Base-by-base conservation (phyloP, 2,797 vertebrate genomes). In the Sternarchorhynchus goeldii region DNA sequence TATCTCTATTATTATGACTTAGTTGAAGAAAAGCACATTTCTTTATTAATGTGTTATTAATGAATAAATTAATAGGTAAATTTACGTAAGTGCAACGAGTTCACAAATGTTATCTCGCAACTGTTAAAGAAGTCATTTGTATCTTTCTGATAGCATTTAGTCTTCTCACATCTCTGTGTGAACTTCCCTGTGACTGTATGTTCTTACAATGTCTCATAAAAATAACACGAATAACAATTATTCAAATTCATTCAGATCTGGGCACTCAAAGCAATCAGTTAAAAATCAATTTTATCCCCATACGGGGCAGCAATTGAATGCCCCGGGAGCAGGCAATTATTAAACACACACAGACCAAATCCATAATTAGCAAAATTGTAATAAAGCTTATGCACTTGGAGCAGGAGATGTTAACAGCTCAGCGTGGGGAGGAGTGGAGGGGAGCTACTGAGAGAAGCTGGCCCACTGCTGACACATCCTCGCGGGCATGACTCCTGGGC, bases 231-330 rank as follows among this genome's bases (percentile, higher is more conserved):
- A 92, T 91, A 90, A 90, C 90, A 92, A 93, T 93, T 93, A 93
- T 93, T 93, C 90, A 92, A 93, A 93, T 93, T 90, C 86, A 91
- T 90, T 93, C 89, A 92, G 92, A 93, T 93, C 91, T 91, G 89
- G 87, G 80, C 81, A 91, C 91, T 93, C 91, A 90, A 90, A 91
- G 91, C 91, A 93, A 93, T 93, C 92, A 90, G 91, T 90, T 92
- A 92, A 91, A 93, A 93, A 92, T 93, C 92, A 92, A 93, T 93
- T 93, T 89, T 88, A 90, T 89, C 92, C 90, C 91, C 90, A 89
- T 90, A 91, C 89, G 88, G 90, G 50, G 59, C 56, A 53, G 56
- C 91, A 92, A 91, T 91, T 92, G 91, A 92, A 93, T 92, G 92
- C 90, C 85, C 91, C 87, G 90, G 88, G 92, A 93, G 91, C 93